A percentile compares a stretch with the other conserved stretches of the same genome.
phyloP scores from a whole-genome alignment of 1,140 invertebrate species.

The Holcopasites calliopsidis region DNA sequence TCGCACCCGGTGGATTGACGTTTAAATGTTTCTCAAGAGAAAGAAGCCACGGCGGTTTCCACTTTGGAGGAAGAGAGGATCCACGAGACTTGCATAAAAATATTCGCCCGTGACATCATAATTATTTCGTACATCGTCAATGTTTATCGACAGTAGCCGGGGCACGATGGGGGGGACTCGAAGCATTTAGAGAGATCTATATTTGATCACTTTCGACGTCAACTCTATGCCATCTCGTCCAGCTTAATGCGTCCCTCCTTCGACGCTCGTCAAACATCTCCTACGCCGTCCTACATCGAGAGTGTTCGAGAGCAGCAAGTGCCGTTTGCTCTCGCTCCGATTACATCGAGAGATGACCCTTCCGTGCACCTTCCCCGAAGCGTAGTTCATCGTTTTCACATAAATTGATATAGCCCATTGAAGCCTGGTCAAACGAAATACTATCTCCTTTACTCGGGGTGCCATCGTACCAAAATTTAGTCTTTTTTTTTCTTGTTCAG shows the following conservation, averaged over 20 bases:
- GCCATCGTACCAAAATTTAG: no score
- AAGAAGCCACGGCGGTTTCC: background rate
- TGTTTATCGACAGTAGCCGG: constrained; percentile 53
- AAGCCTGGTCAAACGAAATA: constrained; percentile 15
- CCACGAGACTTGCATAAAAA: background rate
- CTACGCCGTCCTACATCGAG: constrained; percentile 59
- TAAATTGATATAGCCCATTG: constrained; percentile 19
- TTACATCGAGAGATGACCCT: constrained; percentile 66
- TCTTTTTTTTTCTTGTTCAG: no score
- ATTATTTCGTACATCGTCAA: constrained; percentile 56
- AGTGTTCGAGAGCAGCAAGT: constrained; percentile 65
- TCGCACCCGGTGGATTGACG: no score
- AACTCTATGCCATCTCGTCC: constrained; percentile 63
- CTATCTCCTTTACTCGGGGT: background rate
- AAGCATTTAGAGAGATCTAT: constrained; percentile 69
- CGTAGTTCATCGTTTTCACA: constrained; percentile 19
- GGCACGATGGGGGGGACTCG: constrained; percentile 24
- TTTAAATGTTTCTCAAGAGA: no score
- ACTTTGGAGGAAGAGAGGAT: background rate
- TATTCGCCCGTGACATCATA: constrained; percentile 32
- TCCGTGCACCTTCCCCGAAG: constrained; percentile 20
- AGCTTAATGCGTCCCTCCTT: constrained; percentile 69
- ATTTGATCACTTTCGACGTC: constrained; percentile 70
- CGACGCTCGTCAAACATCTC: constrained; percentile 66
- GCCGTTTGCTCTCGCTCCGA: constrained; percentile 66